Evolutionary conservation across 2,888 invertebrate genomes (phyloP), one percentile per base, ranked within the genome.

Genomic region (Odontothrips loti): DNA sequence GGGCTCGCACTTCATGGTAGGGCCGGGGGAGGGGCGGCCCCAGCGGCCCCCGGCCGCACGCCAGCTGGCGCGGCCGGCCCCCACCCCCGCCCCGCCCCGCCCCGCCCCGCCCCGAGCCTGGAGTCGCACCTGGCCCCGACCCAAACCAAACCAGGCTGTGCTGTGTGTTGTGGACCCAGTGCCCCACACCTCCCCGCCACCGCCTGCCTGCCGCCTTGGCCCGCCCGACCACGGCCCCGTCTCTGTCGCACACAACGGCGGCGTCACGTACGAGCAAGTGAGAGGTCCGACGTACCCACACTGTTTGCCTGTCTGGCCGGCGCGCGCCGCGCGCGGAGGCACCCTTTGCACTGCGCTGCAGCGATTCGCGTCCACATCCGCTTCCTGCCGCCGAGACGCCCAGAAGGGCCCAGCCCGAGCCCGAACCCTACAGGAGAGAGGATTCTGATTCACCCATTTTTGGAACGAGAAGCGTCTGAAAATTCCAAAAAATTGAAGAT

Each of bases 301-400:
- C 20, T 58, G 58, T 58, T 58, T 58, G 68, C 68, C 3, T 11
- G 23, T n/a, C 23, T 11, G 68, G 23, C 23, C 23, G 23, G 23
- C 12, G 23, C 68, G 27, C 68, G 68, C 20, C 20, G 58, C 15
- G 58, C 15, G 17, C 20, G 20, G 15, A 17, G 58, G 58, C 51
- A 75, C 68, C 12, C 68, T 4, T 6, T 8, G 68, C 23, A 27
- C 23, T 75, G 68, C 4, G 68, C 68, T 11, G 68, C 27, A 23
- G 23, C 12, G 68, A 75, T 75, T 27, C 68, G 68, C 68, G 23
- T n/a, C 68, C 68, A 23, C 68, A 23, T 75, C 68, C 68, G 68
- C 11, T 27, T 11, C 8, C 68, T 27, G 68, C 23, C 23, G 51
- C 15, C 15, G 51, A 15, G 68, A 27, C 11, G 9, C 23, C 23